These are phyloP conservation scores for Solenopsis invicta DNA, from an alignment of 1,140 invertebrate species.

Conservation along the genomic window DNA sequence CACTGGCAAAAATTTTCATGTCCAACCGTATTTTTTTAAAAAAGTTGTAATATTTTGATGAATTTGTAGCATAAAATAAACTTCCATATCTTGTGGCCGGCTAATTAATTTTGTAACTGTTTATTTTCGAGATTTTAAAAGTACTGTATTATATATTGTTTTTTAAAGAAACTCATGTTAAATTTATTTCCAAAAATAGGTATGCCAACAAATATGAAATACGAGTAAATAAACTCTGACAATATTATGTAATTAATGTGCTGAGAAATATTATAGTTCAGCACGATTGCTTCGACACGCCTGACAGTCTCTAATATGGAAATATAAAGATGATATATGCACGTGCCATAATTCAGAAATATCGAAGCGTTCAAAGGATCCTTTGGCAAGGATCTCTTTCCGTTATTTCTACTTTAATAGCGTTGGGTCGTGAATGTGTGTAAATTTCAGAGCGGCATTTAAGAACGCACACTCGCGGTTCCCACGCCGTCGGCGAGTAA, in stretches of 20 bases:
- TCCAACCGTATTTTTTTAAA: too few species aligned
- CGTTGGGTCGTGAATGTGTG: constrained; percentile 41
- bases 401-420: constrained; percentile 59
- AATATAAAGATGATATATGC: constrained; percentile 21
- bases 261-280: background rate
- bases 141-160: background rate
- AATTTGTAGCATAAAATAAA: too few species aligned
- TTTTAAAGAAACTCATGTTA: constrained; percentile 17
- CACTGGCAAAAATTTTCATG: too few species aligned
- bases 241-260: background rate
- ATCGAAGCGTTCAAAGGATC: constrained; percentile 43
- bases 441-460: constrained; percentile 60
- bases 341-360: constrained; percentile 41
- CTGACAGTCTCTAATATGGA: constrained; percentile 20
- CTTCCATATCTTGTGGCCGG: too few species aligned
- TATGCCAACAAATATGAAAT: background rate
- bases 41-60: too few species aligned
- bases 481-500: constrained; percentile 52
- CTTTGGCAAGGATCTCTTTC: constrained; percentile 49
- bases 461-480: constrained; percentile 49
- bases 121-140: background rate
- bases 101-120: too few species aligned
- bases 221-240: background rate
- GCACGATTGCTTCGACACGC: background rate
- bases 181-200: constrained; percentile 5